Evolutionary conservation across 2,888 invertebrate species (phyloP).

Genomic region (Melinaea menophilus): DNA sequence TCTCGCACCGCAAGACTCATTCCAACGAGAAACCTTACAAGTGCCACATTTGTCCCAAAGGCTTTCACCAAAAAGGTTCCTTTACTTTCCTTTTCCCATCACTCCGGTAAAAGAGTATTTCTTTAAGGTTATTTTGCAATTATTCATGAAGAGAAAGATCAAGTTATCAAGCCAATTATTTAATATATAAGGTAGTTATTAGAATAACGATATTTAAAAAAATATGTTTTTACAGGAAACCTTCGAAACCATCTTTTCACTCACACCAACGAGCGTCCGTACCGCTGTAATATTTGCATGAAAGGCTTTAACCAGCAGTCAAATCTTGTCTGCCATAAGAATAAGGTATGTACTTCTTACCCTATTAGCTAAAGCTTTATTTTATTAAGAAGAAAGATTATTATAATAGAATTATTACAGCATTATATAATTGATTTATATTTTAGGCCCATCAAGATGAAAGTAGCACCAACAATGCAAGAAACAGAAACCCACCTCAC

Average conservation of each 20-base stretch:
- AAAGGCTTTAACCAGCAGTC: conserved; percentile 90
- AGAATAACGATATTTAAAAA: background rate
- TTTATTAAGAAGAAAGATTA: background rate
- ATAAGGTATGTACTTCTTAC: conserved; percentile 72
- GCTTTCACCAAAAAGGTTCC: conserved; percentile 88
- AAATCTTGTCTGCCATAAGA: conserved; percentile 87
- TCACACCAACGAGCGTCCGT: conserved; percentile 87
- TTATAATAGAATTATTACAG: background rate
- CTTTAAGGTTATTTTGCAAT: no score
- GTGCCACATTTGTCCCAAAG: conserved; percentile 85
- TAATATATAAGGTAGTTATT: background rate
- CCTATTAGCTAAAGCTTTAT: background rate
- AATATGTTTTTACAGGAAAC: conserved; percentile 75
- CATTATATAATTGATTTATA: background rate
- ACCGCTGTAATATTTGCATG: conserved; percentile 84
- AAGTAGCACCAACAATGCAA: conserved; percentile 30
- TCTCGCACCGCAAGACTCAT: conserved; percentile 88
- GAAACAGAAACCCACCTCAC: conserved; percentile 37
- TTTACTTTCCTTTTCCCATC: conserved; percentile 13
- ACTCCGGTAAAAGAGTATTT: conserved; percentile 3
- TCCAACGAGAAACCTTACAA: conserved; percentile 85
- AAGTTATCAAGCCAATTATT: background rate
- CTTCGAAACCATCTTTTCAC: conserved; percentile 86
- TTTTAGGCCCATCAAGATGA: conserved; percentile 57
- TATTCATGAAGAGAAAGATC: no score